Base-by-base conservation (phyloP, 30 jellyfish, hydroid and myxozoan species). In the Turritopsis rubra region DNA sequence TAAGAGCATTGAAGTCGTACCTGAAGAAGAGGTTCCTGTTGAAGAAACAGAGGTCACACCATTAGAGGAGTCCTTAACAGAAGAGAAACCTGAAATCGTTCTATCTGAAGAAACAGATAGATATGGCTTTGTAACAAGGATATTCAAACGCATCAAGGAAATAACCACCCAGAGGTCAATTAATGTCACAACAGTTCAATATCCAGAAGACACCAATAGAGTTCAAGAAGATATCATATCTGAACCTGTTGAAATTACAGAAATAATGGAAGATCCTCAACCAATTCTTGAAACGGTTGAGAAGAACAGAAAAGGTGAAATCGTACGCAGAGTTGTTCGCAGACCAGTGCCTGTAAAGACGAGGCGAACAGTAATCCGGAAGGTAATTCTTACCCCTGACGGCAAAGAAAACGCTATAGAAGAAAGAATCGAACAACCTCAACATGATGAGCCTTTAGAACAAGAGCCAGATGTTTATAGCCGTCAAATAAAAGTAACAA, bases 341-440 rank as follows among this genome's bases (percentile, higher is more conserved):
- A 41, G 88, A 28, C 73, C 75, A 25, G 70, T 82, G 21, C 90
- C 78, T 23, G 90, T 85, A 17, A 65, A 21, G 71, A 89, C 95
- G 71, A 81, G 88, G 52, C 83, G 89, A 28, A 90, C 94, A 65
- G 92, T 90, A 21, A 75, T 79, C 53, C 86, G 91, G 21, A 90
- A 80, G 53, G 96, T 82, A 84, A 86, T 90, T 41, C 87, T 71
- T 76, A 81, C 97, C 18, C 74, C 87, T 24, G 84, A 54, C 13
- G 89, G 88, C 17, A 52, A 86, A 86, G 90, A 80, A 81, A 71
- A 66, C 68, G 75, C 66, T 52, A 70, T 26, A 22, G 89, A 53
- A 74, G 82, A 68, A 72, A 23, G 85, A 71, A 79, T 84, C 5
- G 84, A 29, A 19, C 84, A 82, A 19, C 92, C 86, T 13, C 75